These are phyloP conservation scores for Sebastes cheni DNA, from an alignment of 2,797 vertebrate genomes.

Conservation along the genomic window DNA sequence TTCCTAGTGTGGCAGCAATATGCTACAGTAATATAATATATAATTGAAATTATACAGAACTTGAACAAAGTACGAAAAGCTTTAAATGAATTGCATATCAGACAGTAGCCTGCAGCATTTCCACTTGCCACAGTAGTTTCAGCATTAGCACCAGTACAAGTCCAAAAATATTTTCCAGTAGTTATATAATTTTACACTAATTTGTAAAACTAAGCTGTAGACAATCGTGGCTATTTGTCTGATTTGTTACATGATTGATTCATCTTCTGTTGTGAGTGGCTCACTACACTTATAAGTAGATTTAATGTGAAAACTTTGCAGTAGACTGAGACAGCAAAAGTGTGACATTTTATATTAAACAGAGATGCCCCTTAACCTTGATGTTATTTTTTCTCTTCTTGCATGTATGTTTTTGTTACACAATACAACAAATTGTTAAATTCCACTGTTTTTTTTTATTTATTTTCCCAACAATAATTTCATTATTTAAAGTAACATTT, in stretches of 20 bases:
- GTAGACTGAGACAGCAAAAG: conserved; percentile 5
- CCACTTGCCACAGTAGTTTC: background rate
- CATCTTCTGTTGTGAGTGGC: background rate
- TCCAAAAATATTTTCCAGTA: background rate
- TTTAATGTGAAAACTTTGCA: conserved; percentile 31
- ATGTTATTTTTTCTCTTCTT: conserved; percentile 7
- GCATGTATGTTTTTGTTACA: conserved; percentile 15
- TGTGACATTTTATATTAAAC: conserved; percentile 55
- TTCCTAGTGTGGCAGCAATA: too few relatives aligned
- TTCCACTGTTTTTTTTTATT: background rate
- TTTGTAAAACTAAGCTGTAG: conserved; percentile 31
- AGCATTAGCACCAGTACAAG: background rate
- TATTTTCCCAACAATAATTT: conserved; percentile 13
- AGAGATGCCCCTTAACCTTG: conserved; percentile 1
- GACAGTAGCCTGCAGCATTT: background rate
- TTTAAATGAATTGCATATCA: conserved; percentile 7
- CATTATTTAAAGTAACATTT: conserved; percentile 25
- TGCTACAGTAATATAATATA: background rate
- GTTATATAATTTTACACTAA: background rate
- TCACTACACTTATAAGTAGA: background rate
- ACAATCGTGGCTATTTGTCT: conserved; percentile 36
- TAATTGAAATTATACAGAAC: conserved; percentile 1
- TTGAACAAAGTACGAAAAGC: background rate
- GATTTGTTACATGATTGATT: background rate
- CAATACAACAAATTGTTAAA: conserved; percentile 17